A percentile compares a stretch with the other conserved stretches of the same genome.
These are phyloP conservation scores for Helicoverpa armigera DNA, from an alignment of 1,140 invertebrate genomes.

Conservation along the genomic window DNA sequence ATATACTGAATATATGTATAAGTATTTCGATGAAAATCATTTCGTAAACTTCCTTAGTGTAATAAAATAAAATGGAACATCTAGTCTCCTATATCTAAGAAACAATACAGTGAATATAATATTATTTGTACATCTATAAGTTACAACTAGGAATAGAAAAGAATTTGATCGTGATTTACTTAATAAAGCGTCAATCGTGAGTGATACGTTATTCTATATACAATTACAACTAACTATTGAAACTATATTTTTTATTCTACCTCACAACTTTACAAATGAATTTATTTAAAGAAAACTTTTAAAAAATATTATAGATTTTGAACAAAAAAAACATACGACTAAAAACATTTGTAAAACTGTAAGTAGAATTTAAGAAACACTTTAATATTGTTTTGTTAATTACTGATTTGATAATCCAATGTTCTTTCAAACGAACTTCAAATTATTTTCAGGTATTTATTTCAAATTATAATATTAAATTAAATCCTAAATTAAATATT, in stretches of 20 bases:
- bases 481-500: too few species aligned
- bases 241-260: constrained; percentile 17
- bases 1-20: background rate
- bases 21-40: background rate
- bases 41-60: background rate
- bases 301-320: too few species aligned
- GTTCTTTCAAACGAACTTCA: background rate
- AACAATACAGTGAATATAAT: constrained; percentile 37
- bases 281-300: too few species aligned
- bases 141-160: constrained; percentile 47
- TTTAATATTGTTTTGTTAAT: constrained; percentile 5
- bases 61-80: background rate
- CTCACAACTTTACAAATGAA: constrained; percentile 21
- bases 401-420: background rate
- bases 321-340: too few species aligned
- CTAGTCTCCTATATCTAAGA: constrained; percentile 15
- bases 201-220: constrained; percentile 49
- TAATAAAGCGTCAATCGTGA: constrained; percentile 57
- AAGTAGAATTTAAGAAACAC: constrained; percentile 3
- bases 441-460: background rate
- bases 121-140: constrained; percentile 37
- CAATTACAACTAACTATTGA: constrained; percentile 36
- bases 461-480: too few species aligned
- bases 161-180: constrained; percentile 54
- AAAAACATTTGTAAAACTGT: background rate